Percentiles rank a stretch among this genome's conserved stretches.
These are phyloP conservation scores for Clostera curtula DNA, from an alignment of 2,888 invertebrate genomes.

Conservation along the genomic window DNA sequence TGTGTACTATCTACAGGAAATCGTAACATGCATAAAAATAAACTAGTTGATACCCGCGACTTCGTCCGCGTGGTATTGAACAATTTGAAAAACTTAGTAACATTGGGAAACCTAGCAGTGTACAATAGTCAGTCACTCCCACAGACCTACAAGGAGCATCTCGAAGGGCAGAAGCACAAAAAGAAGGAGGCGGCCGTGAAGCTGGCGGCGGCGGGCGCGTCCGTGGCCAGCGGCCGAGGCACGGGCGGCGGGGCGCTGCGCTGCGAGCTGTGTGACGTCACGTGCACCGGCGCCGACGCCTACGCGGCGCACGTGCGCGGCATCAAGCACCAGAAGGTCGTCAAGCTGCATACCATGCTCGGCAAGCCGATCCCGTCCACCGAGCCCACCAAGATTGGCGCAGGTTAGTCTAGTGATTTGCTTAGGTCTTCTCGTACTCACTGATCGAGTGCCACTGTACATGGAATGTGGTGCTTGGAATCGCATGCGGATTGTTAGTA, in stretches of 20 bases:
- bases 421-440: too few species aligned
- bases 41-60: too few species aligned
- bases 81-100: too few species aligned
- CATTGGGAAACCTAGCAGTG: too few species aligned
- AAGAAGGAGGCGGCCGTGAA: constrained; percentile 91
- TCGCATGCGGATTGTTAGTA: too few species aligned
- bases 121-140: neutral
- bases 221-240: constrained; percentile 30
- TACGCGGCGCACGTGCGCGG: constrained; percentile 99
- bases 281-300: constrained; percentile 98
- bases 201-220: constrained; percentile 77
- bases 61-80: too few species aligned
- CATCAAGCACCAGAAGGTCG: constrained; percentile 98
- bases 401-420: constrained; percentile 10
- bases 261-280: constrained; percentile 98
- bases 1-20: too few species aligned
- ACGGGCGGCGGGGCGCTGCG: constrained; percentile 77
- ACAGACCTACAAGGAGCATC: constrained; percentile 85
- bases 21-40: too few species aligned
- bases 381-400: constrained; percentile 90
- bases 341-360: constrained; percentile 95
- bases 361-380: constrained; percentile 98
- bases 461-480: too few species aligned
- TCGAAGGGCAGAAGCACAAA: constrained; percentile 99
- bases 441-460: too few species aligned